Evolutionary conservation across 2,113 vertebrate species (phyloP).

Genomic region (Phaethon lepturus): DNA sequence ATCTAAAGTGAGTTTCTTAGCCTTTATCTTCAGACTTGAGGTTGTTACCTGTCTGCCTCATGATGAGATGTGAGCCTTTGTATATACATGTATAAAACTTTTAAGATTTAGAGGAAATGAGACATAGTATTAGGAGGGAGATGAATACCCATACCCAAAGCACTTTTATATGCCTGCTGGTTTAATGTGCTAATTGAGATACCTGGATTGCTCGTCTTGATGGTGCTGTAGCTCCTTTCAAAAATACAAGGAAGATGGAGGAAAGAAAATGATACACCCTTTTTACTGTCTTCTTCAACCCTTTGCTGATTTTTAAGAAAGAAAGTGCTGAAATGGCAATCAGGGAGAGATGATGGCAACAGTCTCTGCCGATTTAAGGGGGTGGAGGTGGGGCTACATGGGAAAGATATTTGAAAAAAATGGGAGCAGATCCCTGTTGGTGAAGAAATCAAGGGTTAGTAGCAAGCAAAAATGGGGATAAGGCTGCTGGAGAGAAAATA

Average conservation of each 20-base stretch:
- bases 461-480: neutral
- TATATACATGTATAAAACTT: neutral
- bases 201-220: neutral
- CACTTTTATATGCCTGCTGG: neutral
- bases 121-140: neutral
- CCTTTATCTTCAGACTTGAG: neutral
- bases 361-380: neutral
- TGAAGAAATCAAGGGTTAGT: neutral
- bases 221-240: neutral
- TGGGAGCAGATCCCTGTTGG: neutral
- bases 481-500: neutral
- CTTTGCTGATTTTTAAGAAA: neutral
- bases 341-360: neutral
- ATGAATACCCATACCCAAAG: neutral
- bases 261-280: neutral
- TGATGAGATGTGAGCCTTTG: neutral
- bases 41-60: neutral
- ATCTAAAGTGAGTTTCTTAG: neutral
- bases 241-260: neutral
- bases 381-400: neutral
- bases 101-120: neutral
- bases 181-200: neutral
- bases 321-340: neutral
- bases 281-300: neutral
- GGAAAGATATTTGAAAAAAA: neutral